phyloP scores from a whole-genome alignment of 2,113 vertebrate genomes.

The Chlorocebus sabaeus region DNA sequence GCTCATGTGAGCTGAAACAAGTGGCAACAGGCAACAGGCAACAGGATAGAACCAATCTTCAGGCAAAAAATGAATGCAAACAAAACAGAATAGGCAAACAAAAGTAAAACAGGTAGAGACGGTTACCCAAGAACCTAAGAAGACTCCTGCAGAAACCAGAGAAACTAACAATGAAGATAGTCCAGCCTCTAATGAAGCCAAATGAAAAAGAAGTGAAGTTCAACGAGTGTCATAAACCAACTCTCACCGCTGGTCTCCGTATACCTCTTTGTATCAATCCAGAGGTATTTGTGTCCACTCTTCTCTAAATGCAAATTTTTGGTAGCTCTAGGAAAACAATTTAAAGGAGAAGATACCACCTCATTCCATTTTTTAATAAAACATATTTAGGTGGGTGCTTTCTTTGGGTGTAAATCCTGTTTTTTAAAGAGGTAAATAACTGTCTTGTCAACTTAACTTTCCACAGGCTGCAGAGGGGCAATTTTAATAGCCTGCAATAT shows the following conservation, averaged over 20 bases:
- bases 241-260: neutral
- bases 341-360: neutral
- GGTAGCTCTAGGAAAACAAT: neutral
- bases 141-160: neutral
- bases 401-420: neutral
- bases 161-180: neutral
- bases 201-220: neutral
- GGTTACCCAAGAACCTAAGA: neutral
- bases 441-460: neutral
- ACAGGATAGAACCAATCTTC: neutral
- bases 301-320: neutral
- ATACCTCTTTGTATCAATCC: neutral
- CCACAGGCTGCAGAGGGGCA: neutral
- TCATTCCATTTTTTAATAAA: neutral
- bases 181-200: neutral
- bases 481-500: neutral
- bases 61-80: constrained; percentile 4
- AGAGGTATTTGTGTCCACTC: neutral
- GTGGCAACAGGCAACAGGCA: neutral
- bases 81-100: neutral
- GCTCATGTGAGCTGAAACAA: neutral
- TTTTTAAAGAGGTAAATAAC: neutral
- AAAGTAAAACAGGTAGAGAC: neutral
- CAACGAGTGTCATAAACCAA: neutral
- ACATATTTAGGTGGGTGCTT: neutral